Base-by-base conservation (phyloP, 2,113 vertebrate species). In the Halichoerus grypus region DNA sequence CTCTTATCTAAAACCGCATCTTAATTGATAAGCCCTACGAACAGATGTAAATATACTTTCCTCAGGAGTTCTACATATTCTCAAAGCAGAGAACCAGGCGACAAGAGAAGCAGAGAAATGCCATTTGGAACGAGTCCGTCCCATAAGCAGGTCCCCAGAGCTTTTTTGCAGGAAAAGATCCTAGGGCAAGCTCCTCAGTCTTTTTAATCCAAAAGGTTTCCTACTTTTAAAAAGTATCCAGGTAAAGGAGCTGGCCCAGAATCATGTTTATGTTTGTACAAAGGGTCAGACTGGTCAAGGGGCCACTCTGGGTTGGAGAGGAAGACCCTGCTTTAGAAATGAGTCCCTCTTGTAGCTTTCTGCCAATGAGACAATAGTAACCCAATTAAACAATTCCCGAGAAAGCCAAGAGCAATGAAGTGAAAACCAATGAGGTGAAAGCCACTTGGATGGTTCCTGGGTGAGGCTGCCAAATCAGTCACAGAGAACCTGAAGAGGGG, bases 381-480 rank as follows among this genome's bases (percentile, higher is more conserved):
- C 88, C 92, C 94, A 95, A 93, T 95, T 97, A 88, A 95, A 97
- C 84, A 85, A 95, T 92, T 77, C 90, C 55, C 0, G 13, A 88
- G 91, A 92, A 90, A 98, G 95, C 84, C 96, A 96, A 92, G 95
- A 96, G 94, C 88, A 86, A 69, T 39, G 81, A 71, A 74, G 74
- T 91, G 81, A 91, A 97, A 97, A 82, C 53, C 95, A 97, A 76
- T 88, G 94, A 96, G 81, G 88, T 71, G 55, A 86, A 97, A 92
- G 51, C 65, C 46, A 53, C 74, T 96, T 95, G 97, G 92, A 86
- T 91, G 4, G 2, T 3, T 92, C 65, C 46, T 39, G 76, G 71
- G 21, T 0, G 16, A 94, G 53, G 16, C 65, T 96, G 94, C 92
- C 96, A 91, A 92, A 33, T 91, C 87, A 53, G 55, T 91, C 53